phyloP scores from a whole-genome alignment of 1,140 invertebrate species.

The Mycetomoellerius zeteki region DNA sequence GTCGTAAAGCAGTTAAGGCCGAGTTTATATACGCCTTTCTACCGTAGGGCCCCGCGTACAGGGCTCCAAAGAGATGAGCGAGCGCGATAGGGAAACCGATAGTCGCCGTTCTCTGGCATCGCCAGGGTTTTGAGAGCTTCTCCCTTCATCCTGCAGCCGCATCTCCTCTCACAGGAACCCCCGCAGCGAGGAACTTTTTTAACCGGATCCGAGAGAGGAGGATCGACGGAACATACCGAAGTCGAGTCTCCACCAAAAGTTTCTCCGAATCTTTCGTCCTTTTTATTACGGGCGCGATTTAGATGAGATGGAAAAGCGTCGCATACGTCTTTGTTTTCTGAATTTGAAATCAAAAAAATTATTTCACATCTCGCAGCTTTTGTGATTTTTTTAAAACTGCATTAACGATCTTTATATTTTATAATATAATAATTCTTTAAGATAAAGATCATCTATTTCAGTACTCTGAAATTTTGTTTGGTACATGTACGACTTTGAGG shows the following conservation, averaged over 20 bases:
- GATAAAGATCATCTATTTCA: neutral
- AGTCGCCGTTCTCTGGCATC: constrained; percentile 73
- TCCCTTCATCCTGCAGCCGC: constrained; percentile 72
- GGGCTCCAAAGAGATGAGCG: constrained; percentile 83
- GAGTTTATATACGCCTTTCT: constrained; percentile 84
- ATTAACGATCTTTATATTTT: neutral
- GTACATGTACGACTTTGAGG: neutral
- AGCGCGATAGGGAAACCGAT: constrained; percentile 85
- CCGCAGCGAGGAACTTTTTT: constrained; percentile 83
- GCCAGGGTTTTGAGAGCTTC: constrained; percentile 66
- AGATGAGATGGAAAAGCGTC: constrained; percentile 27
- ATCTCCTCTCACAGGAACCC: constrained; percentile 75
- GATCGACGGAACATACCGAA: constrained; percentile 39
- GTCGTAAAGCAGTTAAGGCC: constrained; percentile 87
- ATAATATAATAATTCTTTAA: neutral
- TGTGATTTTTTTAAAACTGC: neutral
- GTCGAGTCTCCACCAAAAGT: constrained; percentile 30
- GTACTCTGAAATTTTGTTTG: neutral
- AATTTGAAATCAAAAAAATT: neutral
- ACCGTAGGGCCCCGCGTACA: constrained; percentile 71
- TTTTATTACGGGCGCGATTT: constrained; percentile 35
- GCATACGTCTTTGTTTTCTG: constrained; percentile 28
- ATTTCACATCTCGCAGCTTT: neutral
- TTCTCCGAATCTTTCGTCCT: constrained; percentile 18
- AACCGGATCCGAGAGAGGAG: constrained; percentile 71